Conservation (phyloP, 2,797 vertebrate genomes). For the Scleropages formosus region DNA sequence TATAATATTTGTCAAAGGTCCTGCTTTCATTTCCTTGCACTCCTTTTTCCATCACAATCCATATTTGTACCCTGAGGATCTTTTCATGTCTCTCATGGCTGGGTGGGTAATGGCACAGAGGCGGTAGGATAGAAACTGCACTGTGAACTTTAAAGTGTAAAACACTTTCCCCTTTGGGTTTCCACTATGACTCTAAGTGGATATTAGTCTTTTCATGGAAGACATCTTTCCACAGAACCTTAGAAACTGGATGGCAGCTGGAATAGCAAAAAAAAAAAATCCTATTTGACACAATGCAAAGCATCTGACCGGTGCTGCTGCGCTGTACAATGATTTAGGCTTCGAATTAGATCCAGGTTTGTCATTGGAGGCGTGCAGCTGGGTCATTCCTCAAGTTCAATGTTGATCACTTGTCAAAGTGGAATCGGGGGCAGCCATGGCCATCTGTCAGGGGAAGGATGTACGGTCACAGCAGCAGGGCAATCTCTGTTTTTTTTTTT, state of each 20-base stretch:
- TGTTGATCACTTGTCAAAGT: too few relatives aligned
- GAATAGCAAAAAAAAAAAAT: constrained; percentile 5
- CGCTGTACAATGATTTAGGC: not conserved
- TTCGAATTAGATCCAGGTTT: too few relatives aligned
- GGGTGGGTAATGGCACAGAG: constrained; percentile 9
- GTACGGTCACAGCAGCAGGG: too few relatives aligned
- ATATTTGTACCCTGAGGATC: not conserved
- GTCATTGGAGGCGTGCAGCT: too few relatives aligned
- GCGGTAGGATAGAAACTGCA: not conserved
- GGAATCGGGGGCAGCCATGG: not conserved
- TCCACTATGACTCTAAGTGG: too few relatives aligned
- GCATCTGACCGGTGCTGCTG: not conserved
- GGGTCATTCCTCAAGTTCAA: too few relatives aligned
- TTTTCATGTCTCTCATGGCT: not conserved
- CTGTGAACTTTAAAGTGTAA: constrained; percentile 9
- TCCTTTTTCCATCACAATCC: not conserved
- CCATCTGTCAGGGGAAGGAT: too few relatives aligned
- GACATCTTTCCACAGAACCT: not conserved
- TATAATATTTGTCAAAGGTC: too few relatives aligned
- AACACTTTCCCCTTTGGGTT: too few relatives aligned
- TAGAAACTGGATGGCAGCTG: too few relatives aligned
- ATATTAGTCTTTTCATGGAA: not conserved
- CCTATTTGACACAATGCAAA: not conserved
- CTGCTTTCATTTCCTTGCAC: too few relatives aligned
- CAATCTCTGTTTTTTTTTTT: too few relatives aligned